These are phyloP conservation scores for Thereuonema tuberculata DNA, from an alignment of 1,140 invertebrate genomes.

Conservation along the genomic window DNA sequence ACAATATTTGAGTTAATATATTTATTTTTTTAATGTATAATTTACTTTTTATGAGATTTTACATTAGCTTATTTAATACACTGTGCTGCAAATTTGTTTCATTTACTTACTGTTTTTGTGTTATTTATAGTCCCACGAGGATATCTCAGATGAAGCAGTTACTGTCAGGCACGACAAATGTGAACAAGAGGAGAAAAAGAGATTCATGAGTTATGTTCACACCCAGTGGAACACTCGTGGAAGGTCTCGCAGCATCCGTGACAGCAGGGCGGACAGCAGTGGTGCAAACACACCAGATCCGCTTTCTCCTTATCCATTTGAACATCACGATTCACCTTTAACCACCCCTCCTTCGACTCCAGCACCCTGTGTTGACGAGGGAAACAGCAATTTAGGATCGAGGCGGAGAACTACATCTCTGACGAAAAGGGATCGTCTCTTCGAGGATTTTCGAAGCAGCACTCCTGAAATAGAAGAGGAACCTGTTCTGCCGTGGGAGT, in stretches of 20 bases:
- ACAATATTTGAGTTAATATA: too few relatives aligned
- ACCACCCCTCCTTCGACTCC: constrained; percentile 45
- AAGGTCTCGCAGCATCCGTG: constrained; percentile 32
- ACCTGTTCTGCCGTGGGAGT: constrained; percentile 47
- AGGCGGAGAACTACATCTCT: constrained; percentile 35
- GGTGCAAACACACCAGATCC: constrained; percentile 55
- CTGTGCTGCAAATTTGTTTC: neutral
- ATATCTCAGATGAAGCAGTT: constrained; percentile 57
- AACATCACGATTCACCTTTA: constrained; percentile 37
- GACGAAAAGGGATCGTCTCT: constrained; percentile 21
- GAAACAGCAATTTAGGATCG: constrained; percentile 23
- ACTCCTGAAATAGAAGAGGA: constrained; percentile 16
- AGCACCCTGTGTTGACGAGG: constrained; percentile 28
- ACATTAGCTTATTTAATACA: too few relatives aligned
- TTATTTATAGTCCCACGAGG: constrained; percentile 36
- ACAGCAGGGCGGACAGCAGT: constrained; percentile 51
- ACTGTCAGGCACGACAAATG: constrained; percentile 51
- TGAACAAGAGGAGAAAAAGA: constrained; percentile 60
- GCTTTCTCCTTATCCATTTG: constrained; percentile 35
- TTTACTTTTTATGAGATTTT: too few relatives aligned
- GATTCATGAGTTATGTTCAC: constrained; percentile 55
- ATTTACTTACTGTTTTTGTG: neutral
- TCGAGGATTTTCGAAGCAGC: constrained; percentile 28
- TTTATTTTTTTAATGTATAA: too few relatives aligned
- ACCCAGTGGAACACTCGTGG: constrained; percentile 39